Conservation (phyloP, 2,797 vertebrate species). For the Moxostoma hubbsi region DNA sequence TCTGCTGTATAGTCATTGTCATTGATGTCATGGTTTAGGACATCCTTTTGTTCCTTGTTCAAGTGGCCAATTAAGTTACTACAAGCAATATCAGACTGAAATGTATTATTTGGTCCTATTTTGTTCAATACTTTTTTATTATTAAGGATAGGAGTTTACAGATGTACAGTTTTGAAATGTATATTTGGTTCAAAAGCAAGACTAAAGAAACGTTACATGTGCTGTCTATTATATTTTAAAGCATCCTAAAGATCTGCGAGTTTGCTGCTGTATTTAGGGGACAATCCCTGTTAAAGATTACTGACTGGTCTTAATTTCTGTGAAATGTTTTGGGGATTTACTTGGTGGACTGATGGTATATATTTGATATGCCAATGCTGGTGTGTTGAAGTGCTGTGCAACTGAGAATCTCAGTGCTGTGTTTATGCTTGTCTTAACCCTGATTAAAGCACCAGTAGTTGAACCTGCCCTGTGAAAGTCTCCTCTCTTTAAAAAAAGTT, state of each 20-base stretch:
- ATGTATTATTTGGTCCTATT: conserved; percentile 36
- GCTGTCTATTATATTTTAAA: conserved; percentile 35
- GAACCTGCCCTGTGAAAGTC: not conserved
- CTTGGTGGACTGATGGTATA: not conserved
- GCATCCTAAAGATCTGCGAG: conserved; percentile 18
- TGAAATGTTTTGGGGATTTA: conserved; percentile 54
- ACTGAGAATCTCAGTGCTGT: conserved; percentile 16
- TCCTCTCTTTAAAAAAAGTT: not conserved
- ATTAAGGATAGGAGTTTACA: conserved; percentile 17
- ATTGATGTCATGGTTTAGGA: not conserved
- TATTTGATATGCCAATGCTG: conserved; percentile 13
- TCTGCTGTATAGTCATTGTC: not conserved
- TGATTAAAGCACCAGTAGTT: conserved; percentile 30
- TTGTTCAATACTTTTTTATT: not conserved
- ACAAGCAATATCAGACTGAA: conserved; percentile 24
- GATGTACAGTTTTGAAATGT: conserved; percentile 46
- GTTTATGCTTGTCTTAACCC: conserved; percentile 25
- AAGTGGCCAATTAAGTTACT: conserved; percentile 4
- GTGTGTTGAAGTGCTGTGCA: conserved; percentile 27
- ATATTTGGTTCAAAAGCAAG: conserved; percentile 36
- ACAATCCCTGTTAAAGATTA: conserved; percentile 32
- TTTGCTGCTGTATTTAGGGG: conserved; percentile 19
- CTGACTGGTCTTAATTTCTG: conserved; percentile 54
- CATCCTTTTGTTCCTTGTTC: not conserved
- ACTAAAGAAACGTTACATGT: conserved; percentile 6